Evolutionary conservation across 2,888 invertebrate genomes (phyloP).

Genomic region (Neocrepidodera transversa): DNA sequence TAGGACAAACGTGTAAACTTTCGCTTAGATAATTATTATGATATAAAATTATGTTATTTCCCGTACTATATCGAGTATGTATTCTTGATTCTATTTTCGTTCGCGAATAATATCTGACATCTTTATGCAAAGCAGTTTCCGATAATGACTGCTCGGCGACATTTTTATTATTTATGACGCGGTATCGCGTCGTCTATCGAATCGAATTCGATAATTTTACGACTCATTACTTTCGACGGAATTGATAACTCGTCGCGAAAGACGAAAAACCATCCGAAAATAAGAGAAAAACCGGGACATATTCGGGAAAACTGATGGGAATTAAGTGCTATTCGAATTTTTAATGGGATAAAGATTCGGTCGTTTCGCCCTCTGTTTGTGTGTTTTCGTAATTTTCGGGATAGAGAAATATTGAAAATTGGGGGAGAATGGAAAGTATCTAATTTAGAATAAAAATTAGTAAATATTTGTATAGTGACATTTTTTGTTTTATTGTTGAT

Average conservation of each 20-base stretch:
- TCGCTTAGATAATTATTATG: too few relatives aligned
- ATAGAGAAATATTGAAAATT: too few relatives aligned
- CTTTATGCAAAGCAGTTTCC: constrained; percentile 62
- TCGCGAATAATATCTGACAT: constrained; percentile 54
- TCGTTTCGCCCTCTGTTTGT: not conserved
- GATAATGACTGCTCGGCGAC: constrained; percentile 58
- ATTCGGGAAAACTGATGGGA: constrained; percentile 9
- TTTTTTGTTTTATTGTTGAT: too few relatives aligned
- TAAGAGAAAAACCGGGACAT: not conserved
- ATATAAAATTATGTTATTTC: too few relatives aligned
- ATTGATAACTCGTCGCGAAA: constrained; percentile 51
- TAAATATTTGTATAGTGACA: too few relatives aligned
- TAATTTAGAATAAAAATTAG: too few relatives aligned
- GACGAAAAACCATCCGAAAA: constrained; percentile 34
- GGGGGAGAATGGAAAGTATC: too few relatives aligned
- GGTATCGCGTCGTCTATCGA: constrained; percentile 44
- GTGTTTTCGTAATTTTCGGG: not conserved
- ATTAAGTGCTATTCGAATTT: constrained; percentile 16
- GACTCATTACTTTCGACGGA: constrained; percentile 59
- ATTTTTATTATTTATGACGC: constrained; percentile 58
- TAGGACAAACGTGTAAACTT: too few relatives aligned
- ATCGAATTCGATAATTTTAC: constrained; percentile 59
- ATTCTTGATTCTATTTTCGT: constrained; percentile 48
- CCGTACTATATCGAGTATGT: constrained; percentile 45
- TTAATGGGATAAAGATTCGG: not conserved